Conservation (phyloP, 2,888 invertebrate species). For the Cerastoderma edule region DNA sequence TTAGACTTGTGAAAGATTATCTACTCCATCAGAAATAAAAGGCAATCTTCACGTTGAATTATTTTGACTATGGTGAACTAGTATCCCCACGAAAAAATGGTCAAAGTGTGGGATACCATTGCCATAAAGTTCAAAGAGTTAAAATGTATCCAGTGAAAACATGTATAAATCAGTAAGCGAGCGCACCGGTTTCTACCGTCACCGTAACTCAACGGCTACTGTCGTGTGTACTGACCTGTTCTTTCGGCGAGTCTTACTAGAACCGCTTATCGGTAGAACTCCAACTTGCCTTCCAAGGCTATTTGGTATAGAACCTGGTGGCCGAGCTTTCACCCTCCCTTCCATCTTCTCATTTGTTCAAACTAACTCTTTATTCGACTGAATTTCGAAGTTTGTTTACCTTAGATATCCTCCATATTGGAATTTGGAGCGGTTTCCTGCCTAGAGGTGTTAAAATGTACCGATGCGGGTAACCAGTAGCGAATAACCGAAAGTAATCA, state of each 20-base stretch:
- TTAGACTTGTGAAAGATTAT: too few species aligned
- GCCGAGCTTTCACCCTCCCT: constrained; percentile 64
- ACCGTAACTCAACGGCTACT: too few species aligned
- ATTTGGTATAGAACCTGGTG: constrained; percentile 63
- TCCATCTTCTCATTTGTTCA: constrained; percentile 54
- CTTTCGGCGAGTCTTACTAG: constrained; percentile 45
- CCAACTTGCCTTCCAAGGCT: constrained; percentile 72
- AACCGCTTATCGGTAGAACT: constrained; percentile 65
- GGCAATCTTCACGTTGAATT: too few species aligned
- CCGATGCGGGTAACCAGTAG: not conserved
- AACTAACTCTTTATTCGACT: not conserved
- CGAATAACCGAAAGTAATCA: not conserved
- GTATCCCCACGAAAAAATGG: too few species aligned
- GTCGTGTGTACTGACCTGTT: constrained; percentile 45
- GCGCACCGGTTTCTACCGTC: too few species aligned
- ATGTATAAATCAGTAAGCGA: too few species aligned
- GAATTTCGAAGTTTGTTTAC: constrained; percentile 55
- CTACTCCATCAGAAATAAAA: too few species aligned
- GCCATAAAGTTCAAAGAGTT: too few species aligned
- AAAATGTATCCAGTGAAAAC: too few species aligned
- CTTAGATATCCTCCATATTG: constrained; percentile 66
- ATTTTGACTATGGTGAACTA: too few species aligned
- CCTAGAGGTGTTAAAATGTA: not conserved
- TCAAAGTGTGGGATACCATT: too few species aligned
- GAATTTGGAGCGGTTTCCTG: constrained; percentile 33